Percentiles rank a stretch among this genome's conserved stretches.
Conservation (phyloP, 2,113 vertebrate species). For the Hemiscyllium ocellatum region DNA sequence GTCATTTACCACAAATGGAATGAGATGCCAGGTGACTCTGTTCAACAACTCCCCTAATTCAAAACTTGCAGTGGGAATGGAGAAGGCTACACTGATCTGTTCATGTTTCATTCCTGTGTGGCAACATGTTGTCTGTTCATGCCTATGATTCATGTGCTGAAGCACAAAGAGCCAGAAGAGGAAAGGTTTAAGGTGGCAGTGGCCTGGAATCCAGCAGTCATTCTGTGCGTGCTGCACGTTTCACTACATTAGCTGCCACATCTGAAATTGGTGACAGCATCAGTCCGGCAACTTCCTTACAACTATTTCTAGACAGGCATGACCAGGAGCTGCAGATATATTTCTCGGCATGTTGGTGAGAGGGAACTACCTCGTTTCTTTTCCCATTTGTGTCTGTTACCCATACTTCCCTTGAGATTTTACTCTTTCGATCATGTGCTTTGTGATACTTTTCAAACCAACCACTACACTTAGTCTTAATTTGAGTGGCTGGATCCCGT, state of each 20-base stretch:
- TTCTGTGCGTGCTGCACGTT: not conserved
- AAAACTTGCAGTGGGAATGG: not conserved
- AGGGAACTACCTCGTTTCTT: not conserved
- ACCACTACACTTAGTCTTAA: not conserved
- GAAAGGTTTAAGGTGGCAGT: not conserved
- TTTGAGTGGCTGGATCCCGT: not conserved
- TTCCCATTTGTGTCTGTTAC: not conserved
- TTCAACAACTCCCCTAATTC: not conserved
- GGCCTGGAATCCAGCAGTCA: not conserved
- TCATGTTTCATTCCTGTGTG: not conserved
- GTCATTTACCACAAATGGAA: not conserved
- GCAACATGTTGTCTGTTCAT: not conserved
- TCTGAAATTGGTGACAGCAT: not conserved
- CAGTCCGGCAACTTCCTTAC: not conserved
- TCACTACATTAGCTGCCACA: not conserved
- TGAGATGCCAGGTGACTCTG: not conserved
- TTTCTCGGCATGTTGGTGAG: not conserved
- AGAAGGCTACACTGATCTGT: not conserved
- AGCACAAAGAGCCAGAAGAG: not conserved
- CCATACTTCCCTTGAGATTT: not conserved
- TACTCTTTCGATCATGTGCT: not conserved
- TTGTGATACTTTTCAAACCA: not conserved
- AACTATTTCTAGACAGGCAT: not conserved
- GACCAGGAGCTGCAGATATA: not conserved
- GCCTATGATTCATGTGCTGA: not conserved